Conservation (phyloP, 2,888 invertebrate genomes). For the Tetanocera ferruginea region DNA sequence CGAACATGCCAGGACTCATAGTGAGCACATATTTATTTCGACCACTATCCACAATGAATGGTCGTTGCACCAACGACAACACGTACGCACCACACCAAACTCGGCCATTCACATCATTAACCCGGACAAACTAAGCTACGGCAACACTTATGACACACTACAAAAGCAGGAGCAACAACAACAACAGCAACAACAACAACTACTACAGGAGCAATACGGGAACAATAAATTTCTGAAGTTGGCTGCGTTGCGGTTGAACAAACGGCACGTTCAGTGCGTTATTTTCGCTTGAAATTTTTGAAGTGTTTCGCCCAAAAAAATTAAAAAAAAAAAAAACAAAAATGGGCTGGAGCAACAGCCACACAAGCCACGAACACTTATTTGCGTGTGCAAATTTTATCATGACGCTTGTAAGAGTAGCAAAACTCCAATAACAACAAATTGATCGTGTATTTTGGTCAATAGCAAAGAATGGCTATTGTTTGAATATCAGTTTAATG, state of each 20-base stretch:
- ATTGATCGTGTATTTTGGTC: background rate
- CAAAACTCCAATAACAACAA: background rate
- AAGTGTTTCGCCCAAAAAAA: background rate
- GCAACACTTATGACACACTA: background rate
- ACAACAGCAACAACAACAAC: conserved; percentile 18
- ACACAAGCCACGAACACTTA: background rate
- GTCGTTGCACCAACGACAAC: background rate
- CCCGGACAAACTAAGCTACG: conserved; percentile 11
- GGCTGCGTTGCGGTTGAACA: conserved; percentile 41
- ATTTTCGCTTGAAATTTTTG: conserved; percentile 21
- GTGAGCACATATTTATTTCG: background rate
- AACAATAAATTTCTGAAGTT: conserved; percentile 37
- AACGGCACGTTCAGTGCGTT: conserved; percentile 40
- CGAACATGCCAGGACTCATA: background rate
- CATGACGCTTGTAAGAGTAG: background rate
- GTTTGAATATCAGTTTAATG: background rate
- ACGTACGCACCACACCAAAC: conserved; percentile 1
- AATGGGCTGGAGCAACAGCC: background rate
- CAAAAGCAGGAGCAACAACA: conserved; percentile 11
- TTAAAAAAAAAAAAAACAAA: background rate
- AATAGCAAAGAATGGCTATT: background rate
- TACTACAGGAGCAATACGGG: background rate
- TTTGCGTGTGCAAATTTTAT: background rate
- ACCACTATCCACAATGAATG: conserved; percentile 10
- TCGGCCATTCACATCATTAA: conserved; percentile 40